Evolutionary conservation across 2,113 vertebrate genomes (phyloP).

Genomic region (Silurus meridionalis): DNA sequence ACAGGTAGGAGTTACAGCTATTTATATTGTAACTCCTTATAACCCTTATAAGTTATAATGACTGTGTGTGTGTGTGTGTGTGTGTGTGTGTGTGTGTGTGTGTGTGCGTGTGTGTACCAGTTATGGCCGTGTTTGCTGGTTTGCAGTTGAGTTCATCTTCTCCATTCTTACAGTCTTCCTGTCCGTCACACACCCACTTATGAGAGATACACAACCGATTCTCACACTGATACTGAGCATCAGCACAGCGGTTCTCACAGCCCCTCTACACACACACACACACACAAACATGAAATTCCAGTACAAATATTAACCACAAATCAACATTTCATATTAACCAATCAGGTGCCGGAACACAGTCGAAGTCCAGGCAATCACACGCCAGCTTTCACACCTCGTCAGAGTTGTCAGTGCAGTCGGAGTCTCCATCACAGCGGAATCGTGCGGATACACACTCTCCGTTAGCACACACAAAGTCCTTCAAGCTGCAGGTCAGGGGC

Average conservation of each 20-base stretch:
- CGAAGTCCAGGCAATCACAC: background rate
- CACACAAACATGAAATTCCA: slow-evolving; percentile 41
- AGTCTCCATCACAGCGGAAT: slow-evolving; percentile 87
- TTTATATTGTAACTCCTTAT: background rate
- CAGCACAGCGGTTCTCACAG: slow-evolving; percentile 81
- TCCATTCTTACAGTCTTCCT: slow-evolving; percentile 83
- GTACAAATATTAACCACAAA: slow-evolving; percentile 4
- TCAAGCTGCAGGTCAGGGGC: slow-evolving; percentile 81
- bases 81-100: background rate
- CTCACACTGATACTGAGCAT: slow-evolving; percentile 83
- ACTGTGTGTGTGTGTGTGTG: background rate
- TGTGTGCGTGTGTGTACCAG: slow-evolving; percentile 31
- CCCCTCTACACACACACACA: slow-evolving; percentile 72
- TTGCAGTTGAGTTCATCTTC: slow-evolving; percentile 82
- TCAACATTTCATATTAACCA: background rate
- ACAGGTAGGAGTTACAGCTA: too few species aligned
- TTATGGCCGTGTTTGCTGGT: slow-evolving; percentile 52
- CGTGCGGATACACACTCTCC: slow-evolving; percentile 84
- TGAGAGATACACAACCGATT: slow-evolving; percentile 81
- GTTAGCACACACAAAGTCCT: slow-evolving; percentile 83
- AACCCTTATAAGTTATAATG: background rate
- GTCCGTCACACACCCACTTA: slow-evolving; percentile 84
- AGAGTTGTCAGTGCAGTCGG: slow-evolving; percentile 83
- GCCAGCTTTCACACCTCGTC: slow-evolving; percentile 72
- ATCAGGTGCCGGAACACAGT: background rate